Percentiles rank a stretch among this genome's conserved stretches.
Conservation (phyloP, 2,888 invertebrate genomes). For the Pharmacophagus antenor region DNA sequence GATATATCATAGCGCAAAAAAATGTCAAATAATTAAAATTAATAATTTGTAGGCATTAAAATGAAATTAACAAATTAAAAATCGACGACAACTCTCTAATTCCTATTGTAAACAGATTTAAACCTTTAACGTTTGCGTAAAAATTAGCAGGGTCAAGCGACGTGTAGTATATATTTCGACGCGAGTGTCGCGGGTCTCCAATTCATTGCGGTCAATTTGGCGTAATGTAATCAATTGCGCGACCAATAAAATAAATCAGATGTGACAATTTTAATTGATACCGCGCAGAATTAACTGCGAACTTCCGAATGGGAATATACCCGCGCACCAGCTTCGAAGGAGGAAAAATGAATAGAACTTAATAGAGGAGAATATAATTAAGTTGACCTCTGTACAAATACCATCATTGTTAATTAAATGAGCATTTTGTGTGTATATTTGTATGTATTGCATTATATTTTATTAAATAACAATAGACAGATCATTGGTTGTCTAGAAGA, state of each 20-base stretch:
- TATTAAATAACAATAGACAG: no score
- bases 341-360: background rate
- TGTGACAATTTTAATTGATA: conserved; percentile 79
- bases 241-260: conserved; percentile 80
- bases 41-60: no score
- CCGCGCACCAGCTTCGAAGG: conserved; percentile 34
- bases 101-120: background rate
- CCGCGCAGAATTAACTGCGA: conserved; percentile 66
- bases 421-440: no score
- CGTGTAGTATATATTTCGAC: conserved; percentile 48
- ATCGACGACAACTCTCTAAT: no score
- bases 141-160: conserved; percentile 20
- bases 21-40: no score
- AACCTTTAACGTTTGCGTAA: conserved; percentile 36
- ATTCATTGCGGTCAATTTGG: conserved; percentile 77
- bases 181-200: conserved; percentile 57
- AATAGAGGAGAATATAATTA: background rate
- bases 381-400: background rate
- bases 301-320: conserved; percentile 40
- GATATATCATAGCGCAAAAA: no score
- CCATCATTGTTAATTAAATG: background rate
- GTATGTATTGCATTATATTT: no score
- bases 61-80: no score
- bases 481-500: no score
- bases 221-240: conserved; percentile 80